These are phyloP conservation scores for Macrosteles quadrilineatus DNA, from an alignment of 1,140 invertebrate genomes.

Conservation along the genomic window DNA sequence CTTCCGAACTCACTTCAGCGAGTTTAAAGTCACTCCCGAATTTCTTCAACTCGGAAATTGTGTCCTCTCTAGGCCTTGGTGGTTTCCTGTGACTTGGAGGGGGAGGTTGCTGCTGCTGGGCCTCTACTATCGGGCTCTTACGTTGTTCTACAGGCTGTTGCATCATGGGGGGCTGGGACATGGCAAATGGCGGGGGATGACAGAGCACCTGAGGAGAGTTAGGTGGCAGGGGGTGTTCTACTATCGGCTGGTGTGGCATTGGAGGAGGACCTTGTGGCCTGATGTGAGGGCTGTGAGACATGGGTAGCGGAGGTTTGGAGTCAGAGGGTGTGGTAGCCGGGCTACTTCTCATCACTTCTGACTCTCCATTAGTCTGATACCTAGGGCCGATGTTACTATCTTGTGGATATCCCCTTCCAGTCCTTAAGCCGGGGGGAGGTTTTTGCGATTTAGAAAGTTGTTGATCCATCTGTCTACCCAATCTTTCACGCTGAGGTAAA, in stretches of 20 bases:
- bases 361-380: conserved; percentile 18
- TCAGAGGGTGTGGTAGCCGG: conserved; percentile 7
- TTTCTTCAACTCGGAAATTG: conserved; percentile 58
- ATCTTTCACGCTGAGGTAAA: conserved; percentile 15
- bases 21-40: conserved; percentile 62
- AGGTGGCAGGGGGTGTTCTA: background rate
- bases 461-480: conserved; percentile 28
- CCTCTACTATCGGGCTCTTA: background rate
- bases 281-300: conserved; percentile 14
- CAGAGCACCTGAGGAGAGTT: conserved; percentile 2
- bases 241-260: conserved; percentile 1
- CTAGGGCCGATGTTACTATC: background rate
- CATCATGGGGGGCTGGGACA: conserved; percentile 10
- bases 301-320: conserved; percentile 1
- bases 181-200: conserved; percentile 1
- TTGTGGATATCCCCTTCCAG: background rate
- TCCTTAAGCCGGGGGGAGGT: conserved; percentile 10
- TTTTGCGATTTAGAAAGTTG: conserved; percentile 32
- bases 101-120: conserved; percentile 37
- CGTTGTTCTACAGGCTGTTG: conserved; percentile 11
- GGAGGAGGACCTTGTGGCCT: background rate
- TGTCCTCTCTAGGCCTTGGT: conserved; percentile 51
- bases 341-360: conserved; percentile 11
- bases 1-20: conserved; percentile 49
- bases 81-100: conserved; percentile 38